These are phyloP conservation scores for Sparus aurata DNA, from an alignment of 2,797 vertebrate genomes.

Conservation along the genomic window DNA sequence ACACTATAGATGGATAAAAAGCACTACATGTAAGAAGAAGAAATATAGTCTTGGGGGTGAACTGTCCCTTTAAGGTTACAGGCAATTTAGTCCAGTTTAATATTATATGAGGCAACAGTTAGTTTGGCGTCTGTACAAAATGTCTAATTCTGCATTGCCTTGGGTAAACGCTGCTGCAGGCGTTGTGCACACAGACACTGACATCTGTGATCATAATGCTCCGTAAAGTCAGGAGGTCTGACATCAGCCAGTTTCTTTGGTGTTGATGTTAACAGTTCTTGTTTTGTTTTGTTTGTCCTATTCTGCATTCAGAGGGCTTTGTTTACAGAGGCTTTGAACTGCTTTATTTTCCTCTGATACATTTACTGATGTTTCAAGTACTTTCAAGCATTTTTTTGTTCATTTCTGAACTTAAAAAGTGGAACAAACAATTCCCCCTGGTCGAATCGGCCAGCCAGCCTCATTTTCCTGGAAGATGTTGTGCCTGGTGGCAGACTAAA, in stretches of 20 bases:
- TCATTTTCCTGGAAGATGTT: too few relatives aligned
- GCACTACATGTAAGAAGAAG: too few relatives aligned
- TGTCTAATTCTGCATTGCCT: conserved; percentile 4
- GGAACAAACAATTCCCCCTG: too few relatives aligned
- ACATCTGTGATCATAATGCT: conserved; percentile 21
- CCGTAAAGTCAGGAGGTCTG: conserved; percentile 13
- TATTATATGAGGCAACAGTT: background rate
- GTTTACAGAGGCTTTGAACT: conserved; percentile 8
- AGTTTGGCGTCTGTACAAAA: conserved; percentile 13
- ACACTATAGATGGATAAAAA: too few relatives aligned
- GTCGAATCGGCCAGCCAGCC: too few relatives aligned
- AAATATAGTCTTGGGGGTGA: too few relatives aligned
- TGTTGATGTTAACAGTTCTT: conserved; percentile 5
- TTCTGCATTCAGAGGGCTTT: background rate
- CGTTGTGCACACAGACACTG: conserved; percentile 14
- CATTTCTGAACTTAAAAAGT: background rate
- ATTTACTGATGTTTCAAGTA: background rate
- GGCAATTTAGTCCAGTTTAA: background rate
- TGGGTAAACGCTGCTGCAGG: conserved; percentile 3
- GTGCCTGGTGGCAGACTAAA: too few relatives aligned
- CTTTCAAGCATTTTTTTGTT: background rate
- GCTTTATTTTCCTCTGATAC: background rate
- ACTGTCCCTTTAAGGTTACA: background rate
- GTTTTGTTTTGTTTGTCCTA: background rate
- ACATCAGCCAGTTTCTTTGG: background rate